Evolutionary conservation across 1,140 invertebrate species (phyloP), one percentile per base, ranked within the genome.

Genomic region (Muscidifurax raptorellus): DNA sequence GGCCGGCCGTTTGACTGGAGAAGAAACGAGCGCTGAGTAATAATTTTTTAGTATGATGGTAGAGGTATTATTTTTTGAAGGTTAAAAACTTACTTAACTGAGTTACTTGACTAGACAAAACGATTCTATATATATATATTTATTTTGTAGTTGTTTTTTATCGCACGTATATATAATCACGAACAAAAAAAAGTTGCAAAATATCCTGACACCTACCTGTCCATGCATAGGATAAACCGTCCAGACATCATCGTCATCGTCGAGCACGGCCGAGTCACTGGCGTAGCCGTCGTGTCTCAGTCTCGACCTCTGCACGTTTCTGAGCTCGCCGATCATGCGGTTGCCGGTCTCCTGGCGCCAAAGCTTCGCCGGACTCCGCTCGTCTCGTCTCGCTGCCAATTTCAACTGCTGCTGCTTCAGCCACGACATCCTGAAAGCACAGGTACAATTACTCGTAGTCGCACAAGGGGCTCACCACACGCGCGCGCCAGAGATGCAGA

Each of bases 321-420:
- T 92, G 25, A 96, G 91, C 88, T 96, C 95, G 0, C 93, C 94
- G 82, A 96, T 92, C 79, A 96, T 92, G 27, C 94, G 92, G 74
- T 94, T 94, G 90, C 96, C 96, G 86, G 95, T 95, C 86, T 96
- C 96, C 85, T 95, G 94, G 86, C 96, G 93, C 92, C 96, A 96
- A 71, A 95, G 94, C 86, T 95, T 94, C 80, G 95, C 93, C 83
- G 95, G 94, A 59, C 95, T 92, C 91, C 90, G 96, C 94, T 92
- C 95, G 92, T 90, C 95, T 91, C 91, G 96, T 94, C 89, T 95
- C 28, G 92, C 92, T 0, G 92, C 94, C 2, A 97, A 93, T 88
- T 97, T 97, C 88, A 96, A 94, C 89, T 97, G 96, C 89, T 97
- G 96, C 85, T 96, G 94, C 90, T 96, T 96, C 79, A 97, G 91